Percentiles rank a stretch among this genome's conserved stretches.
phyloP scores from a whole-genome alignment of 2,113 vertebrate genomes.

The Tetrao urogallus region DNA sequence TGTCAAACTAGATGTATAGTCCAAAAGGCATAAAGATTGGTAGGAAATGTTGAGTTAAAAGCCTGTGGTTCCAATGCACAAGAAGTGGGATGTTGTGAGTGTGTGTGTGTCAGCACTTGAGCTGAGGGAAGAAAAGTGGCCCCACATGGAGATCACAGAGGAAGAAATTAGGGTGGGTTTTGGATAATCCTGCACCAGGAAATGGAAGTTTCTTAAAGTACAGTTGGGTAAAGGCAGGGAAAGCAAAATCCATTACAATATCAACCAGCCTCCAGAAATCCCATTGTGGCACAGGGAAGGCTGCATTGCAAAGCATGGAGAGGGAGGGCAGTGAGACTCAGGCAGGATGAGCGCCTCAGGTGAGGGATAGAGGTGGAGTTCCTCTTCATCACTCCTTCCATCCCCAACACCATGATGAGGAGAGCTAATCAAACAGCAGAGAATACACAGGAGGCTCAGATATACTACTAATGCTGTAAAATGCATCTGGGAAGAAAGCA shows the following conservation, averaged over 20 bases:
- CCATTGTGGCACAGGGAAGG: not conserved
- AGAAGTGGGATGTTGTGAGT: not conserved
- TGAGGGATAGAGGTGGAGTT: not conserved
- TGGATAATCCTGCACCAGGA: not conserved
- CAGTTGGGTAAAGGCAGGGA: not conserved
- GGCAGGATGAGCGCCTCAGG: not conserved
- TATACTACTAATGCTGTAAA: not conserved
- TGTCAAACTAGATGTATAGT: not conserved
- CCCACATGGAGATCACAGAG: not conserved
- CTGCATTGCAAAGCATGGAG: not conserved
- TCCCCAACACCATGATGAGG: not conserved
- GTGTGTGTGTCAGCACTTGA: not conserved
- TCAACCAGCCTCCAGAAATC: not conserved
- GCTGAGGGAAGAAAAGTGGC: not conserved
- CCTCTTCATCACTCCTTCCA: not conserved
- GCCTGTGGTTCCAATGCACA: not conserved
- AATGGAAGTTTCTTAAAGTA: not conserved
- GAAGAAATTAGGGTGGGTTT: not conserved
- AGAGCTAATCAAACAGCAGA: constrained; percentile 50
- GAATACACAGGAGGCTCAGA: not conserved
- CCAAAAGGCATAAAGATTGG: not conserved
- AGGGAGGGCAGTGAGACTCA: not conserved
- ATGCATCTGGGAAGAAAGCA: not conserved
- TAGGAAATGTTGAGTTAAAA: constrained; percentile 3
- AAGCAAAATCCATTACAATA: not conserved